Evolutionary conservation across 2,888 invertebrate species (phyloP).

Genomic region (Papilio gigon): DNA sequence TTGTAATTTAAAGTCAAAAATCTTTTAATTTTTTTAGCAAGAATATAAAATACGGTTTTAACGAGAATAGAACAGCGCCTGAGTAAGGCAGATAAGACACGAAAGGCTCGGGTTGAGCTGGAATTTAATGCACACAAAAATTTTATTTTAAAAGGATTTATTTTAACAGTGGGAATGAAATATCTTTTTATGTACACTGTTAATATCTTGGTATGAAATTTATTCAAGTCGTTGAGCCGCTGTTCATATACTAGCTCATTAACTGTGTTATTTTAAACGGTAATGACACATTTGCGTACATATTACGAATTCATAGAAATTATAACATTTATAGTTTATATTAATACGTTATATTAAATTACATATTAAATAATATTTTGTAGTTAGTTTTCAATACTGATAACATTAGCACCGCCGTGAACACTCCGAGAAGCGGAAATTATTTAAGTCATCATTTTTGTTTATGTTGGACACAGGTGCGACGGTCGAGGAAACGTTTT

Average conservation of each 20-base stretch:
- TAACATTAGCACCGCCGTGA: no score
- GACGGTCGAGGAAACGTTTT: no score
- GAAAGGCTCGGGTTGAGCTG: slow-evolving; percentile 38
- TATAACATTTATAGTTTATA: no score
- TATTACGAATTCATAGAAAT: no score
- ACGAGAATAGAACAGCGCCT: slow-evolving; percentile 34
- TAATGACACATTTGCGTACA: no score
- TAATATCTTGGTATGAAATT: slow-evolving; percentile 21
- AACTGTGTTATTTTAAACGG: background rate
- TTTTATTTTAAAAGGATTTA: slow-evolving; percentile 31
- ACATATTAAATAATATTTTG: no score
- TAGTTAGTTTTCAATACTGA: no score
- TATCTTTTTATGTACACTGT: slow-evolving; percentile 22
- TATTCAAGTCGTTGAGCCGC: slow-evolving; percentile 12
- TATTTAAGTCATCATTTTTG: no score
- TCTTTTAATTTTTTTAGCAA: slow-evolving; percentile 23
- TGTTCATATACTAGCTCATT: background rate
- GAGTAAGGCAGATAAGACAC: slow-evolving; percentile 36
- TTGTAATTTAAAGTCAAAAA: slow-evolving; percentile 4
- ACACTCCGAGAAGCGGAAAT: no score
- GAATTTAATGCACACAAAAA: slow-evolving; percentile 36
- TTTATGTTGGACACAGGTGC: no score
- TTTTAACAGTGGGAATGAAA: slow-evolving; percentile 24
- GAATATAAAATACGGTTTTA: slow-evolving; percentile 35
- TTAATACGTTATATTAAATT: no score